Evolutionary conservation across 2,888 invertebrate species (phyloP), one percentile per base, ranked within the genome.

Genomic region (Diarsia dahlii): DNA sequence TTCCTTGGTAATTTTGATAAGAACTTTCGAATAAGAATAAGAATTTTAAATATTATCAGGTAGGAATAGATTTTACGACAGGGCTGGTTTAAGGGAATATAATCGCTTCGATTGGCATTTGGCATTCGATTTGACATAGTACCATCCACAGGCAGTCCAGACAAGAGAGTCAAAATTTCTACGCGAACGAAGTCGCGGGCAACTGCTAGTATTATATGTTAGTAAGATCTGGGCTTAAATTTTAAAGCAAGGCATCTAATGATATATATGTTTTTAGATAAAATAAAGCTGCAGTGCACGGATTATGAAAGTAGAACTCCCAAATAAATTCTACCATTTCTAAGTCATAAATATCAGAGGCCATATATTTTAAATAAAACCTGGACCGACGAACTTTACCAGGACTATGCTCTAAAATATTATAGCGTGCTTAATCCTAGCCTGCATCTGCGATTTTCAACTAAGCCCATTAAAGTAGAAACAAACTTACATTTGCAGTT

Each of bases 391-490:
- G n/a, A 77, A 84, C 73, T 87, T 84, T 76, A 62, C 74, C 73
- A 45, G 81, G 58, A 76, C 60, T 66, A 72, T 79, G 78, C 85
- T 81, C 39, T 87, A 74, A 86, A 86, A 81, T 88, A 84, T 86
- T 78, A 88, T 80, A 76, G 69, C 75, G 78, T 69, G 74, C 79
- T 86, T 84, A 84, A 87, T 87, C 83, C 87, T 69, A 72, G 67
- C 77, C 58, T 88, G 88, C 87, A 84, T 82, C 84, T 88, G 87
- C 83, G 74, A 83, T 83, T 76, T 79, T 70, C 60, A 77, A 80
- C 88, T 81, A 84, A 87, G 74, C 79, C 87, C 85, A 81, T 87
- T 88, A 88, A 75, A 78, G 15, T 48, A 45, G 3, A 67, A 81
- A 88, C 87, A 76, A 83, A 81, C 73, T 71, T 81, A 75, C 0